phyloP scores from a whole-genome alignment of 2,888 invertebrate genomes.

The Corbicula japonica region DNA sequence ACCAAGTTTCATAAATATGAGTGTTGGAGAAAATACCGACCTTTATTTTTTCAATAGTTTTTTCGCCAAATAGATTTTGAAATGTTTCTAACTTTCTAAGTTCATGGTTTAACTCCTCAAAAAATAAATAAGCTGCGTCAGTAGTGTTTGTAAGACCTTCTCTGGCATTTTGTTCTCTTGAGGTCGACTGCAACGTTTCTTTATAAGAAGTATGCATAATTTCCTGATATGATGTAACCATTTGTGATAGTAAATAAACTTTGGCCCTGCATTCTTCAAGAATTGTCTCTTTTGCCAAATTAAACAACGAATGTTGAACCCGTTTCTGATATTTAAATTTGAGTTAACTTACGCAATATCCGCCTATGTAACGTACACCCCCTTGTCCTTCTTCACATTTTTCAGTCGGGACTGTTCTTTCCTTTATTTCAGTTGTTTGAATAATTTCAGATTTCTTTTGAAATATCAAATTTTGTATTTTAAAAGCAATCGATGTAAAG shows the following conservation, averaged over 20 bases:
- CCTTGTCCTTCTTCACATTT: constrained; percentile 23
- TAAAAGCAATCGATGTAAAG: constrained; percentile 5
- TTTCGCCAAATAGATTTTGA: constrained; percentile 8
- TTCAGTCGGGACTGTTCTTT: constrained; percentile 8
- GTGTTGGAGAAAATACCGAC: not conserved
- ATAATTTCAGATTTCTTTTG: constrained; percentile 3
- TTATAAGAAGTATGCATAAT: not conserved
- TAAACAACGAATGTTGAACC: constrained; percentile 10
- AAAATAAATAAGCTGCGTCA: constrained; percentile 13
- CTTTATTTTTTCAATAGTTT: constrained; percentile 7
- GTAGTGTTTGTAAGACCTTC: constrained; percentile 11
- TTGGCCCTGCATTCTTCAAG: not conserved
- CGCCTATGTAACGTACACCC: constrained; percentile 10
- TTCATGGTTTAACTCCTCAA: not conserved
- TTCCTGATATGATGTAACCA: not conserved
- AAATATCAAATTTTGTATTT: constrained; percentile 10
- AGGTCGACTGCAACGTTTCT: constrained; percentile 1
- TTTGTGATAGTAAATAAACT: not conserved
- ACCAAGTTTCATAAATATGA: too few relatives aligned
- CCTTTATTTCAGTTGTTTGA: not conserved
- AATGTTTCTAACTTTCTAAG: constrained; percentile 16
- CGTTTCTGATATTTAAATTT: constrained; percentile 10
- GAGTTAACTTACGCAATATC: constrained; percentile 24
- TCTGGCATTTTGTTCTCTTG: constrained; percentile 18
- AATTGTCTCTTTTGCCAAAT: not conserved